Base-by-base conservation (phyloP, 2,797 vertebrate species). In the Alca torda region DNA sequence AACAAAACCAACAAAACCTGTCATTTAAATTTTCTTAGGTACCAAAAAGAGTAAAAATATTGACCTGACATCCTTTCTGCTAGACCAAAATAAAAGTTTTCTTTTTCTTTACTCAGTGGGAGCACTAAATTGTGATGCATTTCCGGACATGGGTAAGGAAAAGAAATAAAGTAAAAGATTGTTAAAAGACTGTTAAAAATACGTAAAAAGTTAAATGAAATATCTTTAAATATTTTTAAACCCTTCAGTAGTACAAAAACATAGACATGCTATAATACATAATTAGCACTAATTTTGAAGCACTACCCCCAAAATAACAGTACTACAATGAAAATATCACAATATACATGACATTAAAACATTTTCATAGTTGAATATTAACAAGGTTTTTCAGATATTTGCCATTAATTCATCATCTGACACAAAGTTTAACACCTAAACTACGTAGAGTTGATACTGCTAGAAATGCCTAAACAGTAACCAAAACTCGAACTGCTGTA, bases 241-340 rank as follows among this genome's bases (percentile, higher is more conserved):
- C 41, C 12, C 12, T 91, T 74, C 51, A 74, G 54, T 33, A 76
- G 23, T n/a, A 13, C 64, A 86, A 79, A 94, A 94, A 35, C 13
- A 50, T 1, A 41, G 43, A 31, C 25, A 85, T 54, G 8, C 39
- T 30, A 37, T 7, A 74, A 63, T 17, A 46, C 41, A 33, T 59
- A 39, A 46, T 57, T 30, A 81, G 11, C 4, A 21, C 4, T 14
- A 78, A 64, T 72, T 79, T 89, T 70, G 65, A 63, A 93, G 45
- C 26, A 75, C 9, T 72, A 54, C 8, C 63, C 18, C n/a, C 26
- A 48, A 97, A 89, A 93, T 90, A 79, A 84, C 16, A 90, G 96
- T 96, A 80, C 89, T 97, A 95, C 96, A 97, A 96, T 20, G 88
- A 90, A 97, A 95, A 93, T 68, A 82, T 13, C 37, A 82, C 16